Evolutionary conservation across 2,888 invertebrate genomes (phyloP), one percentile per base, ranked within the genome.

Genomic region (Spodoptera littoralis): DNA sequence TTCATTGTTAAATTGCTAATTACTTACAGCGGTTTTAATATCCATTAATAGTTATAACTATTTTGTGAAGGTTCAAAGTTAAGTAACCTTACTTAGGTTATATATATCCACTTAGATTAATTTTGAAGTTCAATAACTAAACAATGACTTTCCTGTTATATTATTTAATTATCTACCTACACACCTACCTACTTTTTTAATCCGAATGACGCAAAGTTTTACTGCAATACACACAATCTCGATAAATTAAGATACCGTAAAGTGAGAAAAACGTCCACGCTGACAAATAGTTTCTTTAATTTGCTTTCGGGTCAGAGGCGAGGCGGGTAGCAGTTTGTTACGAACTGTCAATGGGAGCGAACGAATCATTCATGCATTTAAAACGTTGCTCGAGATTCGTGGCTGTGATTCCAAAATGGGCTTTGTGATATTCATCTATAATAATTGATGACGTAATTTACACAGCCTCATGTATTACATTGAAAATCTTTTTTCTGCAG

Each of bases 301-400:
- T 73, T 64, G 65, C 59, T 69, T 65, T 61, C 56, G 53, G 70
- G 77, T 75, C 75, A 74, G 65, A 81, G 79, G 80, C 67, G 76
- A 70, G 65, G 43, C 51, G 59, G 57, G 43, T 24, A 64, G 54
- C 65, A 42, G 62, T 80, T 75, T 68, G 72, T 81, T 65, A 68
- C 58, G 52, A 55, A n/a, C 54, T 64, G 68, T 61, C 64, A 46
- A 68, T 41, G 43, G 51, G 64, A 64, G 11, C 6, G 48, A 63
- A 56, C 47, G 12, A 68, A 18, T 54, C 12, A 46, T 52, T 56
- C 36, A 36, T 60, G n/a, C 27, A 70, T 60, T 70, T 18, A 51
- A 50, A 57, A 55, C 44, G 55, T 64, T 73, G n/a, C 30, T 12
- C 18, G n/a, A 5, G 52, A 47, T 51, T 43, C n/a, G 6, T 11